Conservation (phyloP, 2,888 invertebrate species). For the Trisateles emortualis region DNA sequence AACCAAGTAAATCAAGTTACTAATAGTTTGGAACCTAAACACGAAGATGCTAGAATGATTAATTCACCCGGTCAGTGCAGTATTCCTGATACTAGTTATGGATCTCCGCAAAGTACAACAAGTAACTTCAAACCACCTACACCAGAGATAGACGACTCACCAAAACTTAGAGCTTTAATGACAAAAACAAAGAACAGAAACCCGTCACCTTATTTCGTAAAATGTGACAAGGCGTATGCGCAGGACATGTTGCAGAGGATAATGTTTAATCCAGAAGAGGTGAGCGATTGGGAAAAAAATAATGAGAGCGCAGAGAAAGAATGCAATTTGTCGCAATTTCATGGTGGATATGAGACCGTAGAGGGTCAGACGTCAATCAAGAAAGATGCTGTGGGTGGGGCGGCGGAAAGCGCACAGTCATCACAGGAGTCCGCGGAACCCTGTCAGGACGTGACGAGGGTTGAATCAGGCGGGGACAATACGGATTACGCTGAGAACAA, state of each 20-base stretch:
- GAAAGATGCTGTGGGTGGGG: slow-evolving; percentile 73
- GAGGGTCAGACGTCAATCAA: slow-evolving; percentile 75
- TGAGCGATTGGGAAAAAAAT: slow-evolving; percentile 72
- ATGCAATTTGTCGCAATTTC: slow-evolving; percentile 82
- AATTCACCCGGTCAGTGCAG: slow-evolving; percentile 76
- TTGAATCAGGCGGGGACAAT: slow-evolving; percentile 79
- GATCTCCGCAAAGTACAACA: slow-evolving; percentile 71
- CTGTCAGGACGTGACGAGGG: slow-evolving; percentile 82
- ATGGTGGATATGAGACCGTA: slow-evolving; percentile 71
- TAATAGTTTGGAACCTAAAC: slow-evolving; percentile 50
- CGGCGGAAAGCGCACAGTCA: slow-evolving; percentile 74
- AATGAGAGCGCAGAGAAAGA: slow-evolving; percentile 66
- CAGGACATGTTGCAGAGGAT: slow-evolving; percentile 67
- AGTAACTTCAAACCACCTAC: slow-evolving; percentile 66
- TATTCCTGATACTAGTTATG: slow-evolving; percentile 71
- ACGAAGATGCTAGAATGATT: slow-evolving; percentile 65
- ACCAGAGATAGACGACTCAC: slow-evolving; percentile 76
- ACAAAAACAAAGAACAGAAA: slow-evolving; percentile 70
- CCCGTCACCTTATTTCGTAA: slow-evolving; percentile 61
- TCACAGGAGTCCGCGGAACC: slow-evolving; percentile 67
- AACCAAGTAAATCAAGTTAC: slow-evolving; percentile 48
- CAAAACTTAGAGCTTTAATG: slow-evolving; percentile 87
- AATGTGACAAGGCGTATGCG: slow-evolving; percentile 64
- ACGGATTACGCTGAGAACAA: slow-evolving; percentile 78
- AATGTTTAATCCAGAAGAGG: slow-evolving; percentile 64